Evolutionary conservation across 2,888 invertebrate species (phyloP).

Genomic region (Lycaena phlaeas): DNA sequence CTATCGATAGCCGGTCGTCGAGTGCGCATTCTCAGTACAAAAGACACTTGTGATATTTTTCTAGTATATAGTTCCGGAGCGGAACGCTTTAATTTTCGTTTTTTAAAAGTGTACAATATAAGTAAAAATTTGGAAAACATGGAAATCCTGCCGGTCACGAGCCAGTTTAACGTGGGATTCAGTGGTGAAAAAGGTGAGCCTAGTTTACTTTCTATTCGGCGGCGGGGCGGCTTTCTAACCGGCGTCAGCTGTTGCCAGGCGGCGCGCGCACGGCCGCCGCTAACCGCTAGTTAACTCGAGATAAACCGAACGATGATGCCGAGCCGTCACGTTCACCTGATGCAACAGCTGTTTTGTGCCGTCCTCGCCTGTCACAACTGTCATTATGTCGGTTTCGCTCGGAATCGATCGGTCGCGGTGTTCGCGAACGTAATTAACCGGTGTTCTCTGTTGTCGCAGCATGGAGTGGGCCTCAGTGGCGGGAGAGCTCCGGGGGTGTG

Average conservation of each 20-base stretch:
- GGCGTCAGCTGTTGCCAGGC: slow-evolving; percentile 55
- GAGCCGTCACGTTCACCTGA: slow-evolving; percentile 45
- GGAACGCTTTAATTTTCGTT: slow-evolving; percentile 55
- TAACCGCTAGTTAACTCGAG: background rate
- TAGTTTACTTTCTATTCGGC: slow-evolving; percentile 40
- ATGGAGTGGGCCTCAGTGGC: slow-evolving; percentile 62
- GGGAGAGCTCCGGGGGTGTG: slow-evolving; percentile 62
- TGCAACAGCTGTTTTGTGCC: slow-evolving; percentile 56
- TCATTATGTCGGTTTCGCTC: too few relatives aligned
- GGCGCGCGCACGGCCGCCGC: slow-evolving; percentile 51
- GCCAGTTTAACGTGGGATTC: slow-evolving; percentile 83
- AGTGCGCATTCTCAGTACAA: slow-evolving; percentile 68
- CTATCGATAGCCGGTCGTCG: slow-evolving; percentile 57
- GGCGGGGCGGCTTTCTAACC: slow-evolving; percentile 57
- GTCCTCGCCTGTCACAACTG: too few relatives aligned
- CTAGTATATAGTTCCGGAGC: slow-evolving; percentile 61
- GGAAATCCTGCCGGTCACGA: slow-evolving; percentile 86
- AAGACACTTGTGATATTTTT: slow-evolving; percentile 73
- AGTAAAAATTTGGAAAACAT: slow-evolving; percentile 76
- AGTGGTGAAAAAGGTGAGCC: slow-evolving; percentile 81
- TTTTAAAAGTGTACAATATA: slow-evolving; percentile 69
- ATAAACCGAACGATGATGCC: slow-evolving; percentile 20
- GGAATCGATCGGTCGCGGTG: too few relatives aligned
- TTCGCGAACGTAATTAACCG: too few relatives aligned
- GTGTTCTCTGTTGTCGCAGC: slow-evolving; percentile 46